Evolutionary conservation across 2,797 vertebrate species (phyloP).

Genomic region (Characodon lateralis): DNA sequence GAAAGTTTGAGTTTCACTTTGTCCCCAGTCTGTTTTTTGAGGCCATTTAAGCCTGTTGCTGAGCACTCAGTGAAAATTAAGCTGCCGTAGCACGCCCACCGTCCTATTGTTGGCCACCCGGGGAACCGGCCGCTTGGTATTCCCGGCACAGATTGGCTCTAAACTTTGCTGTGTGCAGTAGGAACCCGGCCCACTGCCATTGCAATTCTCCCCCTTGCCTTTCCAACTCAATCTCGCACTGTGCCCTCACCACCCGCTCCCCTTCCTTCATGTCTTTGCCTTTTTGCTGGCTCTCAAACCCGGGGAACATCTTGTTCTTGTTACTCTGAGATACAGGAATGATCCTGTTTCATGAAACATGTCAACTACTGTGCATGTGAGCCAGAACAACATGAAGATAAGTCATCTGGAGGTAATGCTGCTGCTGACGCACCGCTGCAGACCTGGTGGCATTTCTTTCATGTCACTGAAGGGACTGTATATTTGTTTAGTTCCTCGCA

Average conservation of each 20-base stretch:
- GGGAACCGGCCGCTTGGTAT: slow-evolving; percentile 77
- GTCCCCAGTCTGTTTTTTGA: slow-evolving; percentile 76
- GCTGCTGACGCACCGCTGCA: slow-evolving; percentile 3
- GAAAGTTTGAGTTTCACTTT: slow-evolving; percentile 59
- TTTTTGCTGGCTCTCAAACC: slow-evolving; percentile 27
- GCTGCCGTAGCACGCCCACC: slow-evolving; percentile 74
- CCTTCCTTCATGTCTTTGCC: slow-evolving; percentile 25
- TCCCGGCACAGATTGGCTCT: slow-evolving; percentile 78
- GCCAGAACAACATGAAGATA: neutral
- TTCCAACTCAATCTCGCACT: slow-evolving; percentile 70
- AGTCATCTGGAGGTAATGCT: neutral
- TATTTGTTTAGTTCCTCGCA: slow-evolving; percentile 10
- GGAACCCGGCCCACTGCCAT: slow-evolving; percentile 74
- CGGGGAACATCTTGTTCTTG: slow-evolving; percentile 60
- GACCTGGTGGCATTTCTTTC: neutral
- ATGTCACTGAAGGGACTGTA: neutral
- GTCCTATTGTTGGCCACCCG: slow-evolving; percentile 68
- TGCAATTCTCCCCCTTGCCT: slow-evolving; percentile 70
- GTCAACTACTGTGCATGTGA: slow-evolving; percentile 51
- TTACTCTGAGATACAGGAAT: slow-evolving; percentile 45
- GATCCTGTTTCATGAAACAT: slow-evolving; percentile 40
- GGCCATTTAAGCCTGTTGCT: slow-evolving; percentile 65
- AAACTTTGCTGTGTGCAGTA: slow-evolving; percentile 77
- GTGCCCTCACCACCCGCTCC: slow-evolving; percentile 21
- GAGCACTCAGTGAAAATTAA: slow-evolving; percentile 73